Evolutionary conservation across 2,797 vertebrate genomes (phyloP).

Genomic region (Crax fasciolata): DNA sequence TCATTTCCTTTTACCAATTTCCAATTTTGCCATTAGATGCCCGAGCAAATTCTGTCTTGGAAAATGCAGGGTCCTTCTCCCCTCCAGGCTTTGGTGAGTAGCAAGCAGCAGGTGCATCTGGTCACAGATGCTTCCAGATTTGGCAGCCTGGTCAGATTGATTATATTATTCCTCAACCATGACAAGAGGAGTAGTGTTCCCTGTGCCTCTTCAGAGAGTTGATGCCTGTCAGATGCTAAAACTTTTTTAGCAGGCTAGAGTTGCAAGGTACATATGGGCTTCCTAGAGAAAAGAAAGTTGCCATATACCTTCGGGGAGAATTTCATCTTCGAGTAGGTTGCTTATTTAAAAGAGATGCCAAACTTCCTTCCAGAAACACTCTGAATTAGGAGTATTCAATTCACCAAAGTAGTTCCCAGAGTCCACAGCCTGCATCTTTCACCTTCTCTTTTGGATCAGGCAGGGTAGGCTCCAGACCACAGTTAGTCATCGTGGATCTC

Average conservation of each 20-base stretch:
- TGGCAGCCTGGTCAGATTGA: conserved; percentile 1
- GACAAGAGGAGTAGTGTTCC: neutral
- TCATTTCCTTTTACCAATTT: neutral
- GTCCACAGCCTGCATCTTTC: neutral
- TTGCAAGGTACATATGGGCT: neutral
- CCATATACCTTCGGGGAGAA: neutral
- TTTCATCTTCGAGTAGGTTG: neutral
- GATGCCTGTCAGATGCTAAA: neutral
- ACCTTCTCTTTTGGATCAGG: neutral
- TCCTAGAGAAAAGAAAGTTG: neutral
- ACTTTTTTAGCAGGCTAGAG: neutral
- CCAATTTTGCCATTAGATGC: neutral
- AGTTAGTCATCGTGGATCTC: rapidly evolving
- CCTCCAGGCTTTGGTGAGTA: neutral
- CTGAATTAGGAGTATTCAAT: neutral
- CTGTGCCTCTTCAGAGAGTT: neutral
- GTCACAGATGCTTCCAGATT: neutral
- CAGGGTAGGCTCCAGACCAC: neutral
- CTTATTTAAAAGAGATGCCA: neutral
- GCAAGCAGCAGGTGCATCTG: conserved; percentile 12
- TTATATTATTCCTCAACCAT: neutral
- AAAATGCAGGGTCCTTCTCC: neutral
- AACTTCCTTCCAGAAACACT: neutral
- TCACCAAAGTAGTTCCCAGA: neutral
- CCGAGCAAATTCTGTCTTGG: neutral